Conservation (phyloP, 2,113 vertebrate species). For the Drymodes brunneopygia region DNA sequence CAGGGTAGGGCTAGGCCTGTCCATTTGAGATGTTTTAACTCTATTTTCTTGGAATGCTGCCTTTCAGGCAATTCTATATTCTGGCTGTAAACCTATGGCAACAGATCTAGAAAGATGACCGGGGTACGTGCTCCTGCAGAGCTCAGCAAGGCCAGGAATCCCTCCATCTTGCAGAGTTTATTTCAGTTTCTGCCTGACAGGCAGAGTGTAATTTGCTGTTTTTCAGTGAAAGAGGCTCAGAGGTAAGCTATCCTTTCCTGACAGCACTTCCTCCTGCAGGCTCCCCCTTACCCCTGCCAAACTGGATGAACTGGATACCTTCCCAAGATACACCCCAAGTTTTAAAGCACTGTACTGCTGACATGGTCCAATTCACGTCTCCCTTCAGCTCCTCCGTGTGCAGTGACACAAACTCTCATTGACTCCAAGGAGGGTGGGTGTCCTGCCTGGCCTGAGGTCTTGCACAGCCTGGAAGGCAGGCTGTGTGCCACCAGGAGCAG, state of each 20-base stretch:
- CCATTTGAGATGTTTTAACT: background rate
- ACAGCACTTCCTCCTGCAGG: background rate
- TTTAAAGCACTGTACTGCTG: background rate
- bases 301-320: slow-evolving; percentile 26
- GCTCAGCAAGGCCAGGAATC: background rate
- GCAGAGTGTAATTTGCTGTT: background rate
- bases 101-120: background rate
- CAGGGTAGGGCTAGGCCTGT: background rate
- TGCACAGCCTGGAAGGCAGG: background rate
- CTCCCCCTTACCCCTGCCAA: background rate
- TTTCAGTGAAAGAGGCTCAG: background rate
- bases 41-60: background rate
- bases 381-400: background rate
- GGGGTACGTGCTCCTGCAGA: background rate
- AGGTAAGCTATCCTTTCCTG: background rate
- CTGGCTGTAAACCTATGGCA: background rate
- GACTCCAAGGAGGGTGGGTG: background rate
- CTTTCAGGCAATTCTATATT: background rate
- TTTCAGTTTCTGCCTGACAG: background rate
- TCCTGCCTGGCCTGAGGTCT: background rate
- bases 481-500: background rate
- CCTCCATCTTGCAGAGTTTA: background rate
- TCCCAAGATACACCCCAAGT: slow-evolving; percentile 29
- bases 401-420: background rate
- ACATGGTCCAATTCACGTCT: background rate